Evolutionary conservation across 2,113 vertebrate genomes (phyloP).

Genomic region (Cyphomyrus plagiostoma): DNA sequence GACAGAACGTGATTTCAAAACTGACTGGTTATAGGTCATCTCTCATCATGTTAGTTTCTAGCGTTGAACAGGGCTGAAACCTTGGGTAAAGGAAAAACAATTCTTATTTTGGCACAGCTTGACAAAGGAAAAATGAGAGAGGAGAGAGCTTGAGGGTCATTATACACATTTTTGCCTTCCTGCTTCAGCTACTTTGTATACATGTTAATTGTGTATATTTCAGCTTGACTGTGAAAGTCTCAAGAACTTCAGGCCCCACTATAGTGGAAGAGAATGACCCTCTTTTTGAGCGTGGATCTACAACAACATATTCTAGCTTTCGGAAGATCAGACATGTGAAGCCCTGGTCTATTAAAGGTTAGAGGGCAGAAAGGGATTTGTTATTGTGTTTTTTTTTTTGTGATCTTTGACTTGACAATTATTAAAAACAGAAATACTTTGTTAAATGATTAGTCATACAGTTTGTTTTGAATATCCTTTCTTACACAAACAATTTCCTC

Average conservation of each 20-base stretch:
- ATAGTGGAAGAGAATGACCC: conserved; percentile 72
- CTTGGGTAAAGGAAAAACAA: neutral
- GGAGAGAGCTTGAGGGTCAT: neutral
- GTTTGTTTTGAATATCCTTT: neutral
- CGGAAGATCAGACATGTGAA: conserved; percentile 67
- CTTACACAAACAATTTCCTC: neutral
- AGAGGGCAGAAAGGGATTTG: neutral
- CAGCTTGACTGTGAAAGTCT: conserved; percentile 78
- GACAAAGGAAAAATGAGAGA: neutral
- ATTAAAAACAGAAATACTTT: neutral
- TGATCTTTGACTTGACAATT: neutral
- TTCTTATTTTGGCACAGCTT: neutral
- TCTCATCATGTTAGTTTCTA: neutral
- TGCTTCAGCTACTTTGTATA: neutral
- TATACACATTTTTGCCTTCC: neutral
- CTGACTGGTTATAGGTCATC: neutral
- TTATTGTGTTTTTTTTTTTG: neutral
- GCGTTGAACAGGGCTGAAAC: neutral
- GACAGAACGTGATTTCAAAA: neutral
- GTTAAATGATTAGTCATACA: neutral
- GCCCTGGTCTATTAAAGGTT: conserved; percentile 77
- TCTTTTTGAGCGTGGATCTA: conserved; percentile 78
- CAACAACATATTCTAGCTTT: conserved; percentile 78
- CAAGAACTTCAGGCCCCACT: conserved; percentile 65
- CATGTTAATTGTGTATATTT: conserved; percentile 29